These are phyloP conservation scores for Spisula subtruncata DNA, from an alignment of 2,888 invertebrate species.

Conservation along the genomic window DNA sequence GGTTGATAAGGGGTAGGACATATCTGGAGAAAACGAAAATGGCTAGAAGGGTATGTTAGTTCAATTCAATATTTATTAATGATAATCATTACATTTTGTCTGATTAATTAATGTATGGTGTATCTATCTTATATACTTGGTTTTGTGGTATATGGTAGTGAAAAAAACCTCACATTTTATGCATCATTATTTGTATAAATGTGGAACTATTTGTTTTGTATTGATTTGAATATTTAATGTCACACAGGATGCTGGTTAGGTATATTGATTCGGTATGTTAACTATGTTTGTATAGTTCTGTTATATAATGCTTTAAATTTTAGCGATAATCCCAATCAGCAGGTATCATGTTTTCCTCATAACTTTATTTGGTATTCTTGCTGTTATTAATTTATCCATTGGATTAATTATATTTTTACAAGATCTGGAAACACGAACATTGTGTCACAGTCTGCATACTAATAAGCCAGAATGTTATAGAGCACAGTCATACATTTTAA, in stretches of 20 bases:
- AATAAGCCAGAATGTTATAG: background rate
- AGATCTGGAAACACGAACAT: background rate
- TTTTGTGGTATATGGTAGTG: background rate
- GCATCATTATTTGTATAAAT: background rate
- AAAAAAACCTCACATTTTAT: background rate
- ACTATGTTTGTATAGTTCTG: background rate
- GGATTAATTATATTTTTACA: background rate
- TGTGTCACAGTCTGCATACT: background rate
- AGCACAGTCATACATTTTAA: too few relatives aligned
- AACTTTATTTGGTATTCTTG: background rate
- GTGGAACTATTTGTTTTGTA: background rate
- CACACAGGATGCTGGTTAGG: background rate
- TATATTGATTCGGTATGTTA: conserved; percentile 5
- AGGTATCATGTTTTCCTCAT: background rate
- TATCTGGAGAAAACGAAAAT: conserved; percentile 38
- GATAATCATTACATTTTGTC: background rate
- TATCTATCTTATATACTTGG: too few relatives aligned
- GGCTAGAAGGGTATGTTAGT: conserved; percentile 66
- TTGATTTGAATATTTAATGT: background rate
- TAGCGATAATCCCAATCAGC: background rate
- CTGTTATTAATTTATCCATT: background rate
- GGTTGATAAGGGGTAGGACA: conserved; percentile 41
- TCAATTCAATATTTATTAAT: background rate
- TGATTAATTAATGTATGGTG: too few relatives aligned
- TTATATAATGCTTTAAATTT: background rate